phyloP scores from a whole-genome alignment of 2,888 invertebrate genomes.

The Boloria selene region DNA sequence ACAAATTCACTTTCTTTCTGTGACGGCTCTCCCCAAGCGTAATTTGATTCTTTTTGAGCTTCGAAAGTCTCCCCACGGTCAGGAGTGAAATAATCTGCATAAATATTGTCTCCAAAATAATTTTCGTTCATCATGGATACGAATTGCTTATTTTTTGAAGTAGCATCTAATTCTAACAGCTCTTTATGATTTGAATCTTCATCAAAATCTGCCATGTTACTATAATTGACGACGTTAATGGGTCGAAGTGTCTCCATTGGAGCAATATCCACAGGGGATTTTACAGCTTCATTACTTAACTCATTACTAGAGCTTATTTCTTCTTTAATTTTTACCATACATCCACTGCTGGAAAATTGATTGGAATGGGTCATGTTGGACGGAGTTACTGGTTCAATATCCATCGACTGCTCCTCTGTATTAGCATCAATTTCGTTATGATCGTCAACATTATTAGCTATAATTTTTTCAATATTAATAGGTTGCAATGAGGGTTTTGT shows the following conservation, averaged over 20 bases:
- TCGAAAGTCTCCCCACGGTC: constrained; percentile 71
- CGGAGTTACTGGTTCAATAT: constrained; percentile 61
- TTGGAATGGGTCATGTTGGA: constrained; percentile 50
- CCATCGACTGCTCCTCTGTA: constrained; percentile 70
- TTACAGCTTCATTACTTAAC: constrained; percentile 59
- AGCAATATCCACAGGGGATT: constrained; percentile 51
- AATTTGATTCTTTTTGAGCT: constrained; percentile 56
- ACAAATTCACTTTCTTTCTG: constrained; percentile 72
- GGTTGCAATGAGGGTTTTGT: constrained; percentile 54
- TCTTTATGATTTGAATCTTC: constrained; percentile 71
- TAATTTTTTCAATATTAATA: constrained; percentile 62
- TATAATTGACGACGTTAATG: constrained; percentile 70
- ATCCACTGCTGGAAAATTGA: constrained; percentile 49
- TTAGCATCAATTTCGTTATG: constrained; percentile 65
- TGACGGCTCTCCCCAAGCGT: constrained; percentile 72
- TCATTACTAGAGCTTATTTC: constrained; percentile 69
- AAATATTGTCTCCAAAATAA: constrained; percentile 76
- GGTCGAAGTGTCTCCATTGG: constrained; percentile 67
- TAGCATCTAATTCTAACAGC: constrained; percentile 66
- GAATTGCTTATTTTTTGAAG: constrained; percentile 73
- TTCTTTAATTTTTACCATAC: constrained; percentile 65
- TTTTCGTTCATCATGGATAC: constrained; percentile 77
- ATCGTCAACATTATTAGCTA: constrained; percentile 49
- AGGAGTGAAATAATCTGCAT: constrained; percentile 74
- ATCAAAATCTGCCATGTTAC: constrained; percentile 67